Base-by-base conservation (phyloP, 1,140 invertebrate genomes). In the Trypoxylus dichotomus region DNA sequence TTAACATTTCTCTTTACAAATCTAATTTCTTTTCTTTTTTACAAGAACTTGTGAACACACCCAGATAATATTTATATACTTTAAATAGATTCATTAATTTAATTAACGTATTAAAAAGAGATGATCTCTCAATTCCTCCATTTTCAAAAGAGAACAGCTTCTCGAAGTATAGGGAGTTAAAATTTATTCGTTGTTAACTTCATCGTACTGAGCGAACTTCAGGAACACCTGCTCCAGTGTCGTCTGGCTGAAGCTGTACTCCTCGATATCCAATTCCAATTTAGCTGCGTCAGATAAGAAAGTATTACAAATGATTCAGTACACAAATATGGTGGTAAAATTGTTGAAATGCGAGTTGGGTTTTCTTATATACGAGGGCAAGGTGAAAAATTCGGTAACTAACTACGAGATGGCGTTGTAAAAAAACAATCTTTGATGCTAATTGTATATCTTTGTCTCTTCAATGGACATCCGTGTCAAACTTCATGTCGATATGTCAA, bases 151-250 rank as follows among this genome's bases (percentile, higher is more conserved):
- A 13, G 0, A 58, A 8, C 3, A 10, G 0, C 47, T 7, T 58
- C 15, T 58, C 47, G 7, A 58, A 10, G n/a, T n/a, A n/a, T n/a
- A n/a, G n/a, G n/a, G n/a, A n/a, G 7, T 11, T 68, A 1, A 21
- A 21, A 3, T 7, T 68, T 68, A 68, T 68, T 85, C 84, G 29
- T 74, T 82, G 63, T 84, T 84, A 3, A 84, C 83, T 80, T 91
- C 89, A 80, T 94, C 93, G 79, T 92, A 91, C 83, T 94, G 94
- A 75, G 94, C 94, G 85, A 95, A 95, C 85, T 95, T 93, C 58
- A 96, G 89, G 86, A 96, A 96, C 80, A 95, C 94, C 85, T 96
- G 94, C 84, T 96, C 94, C 81, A 95, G 83, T 0, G 94, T 95
- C 3, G 94, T 95, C 85, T 95, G 94, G 83, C 94, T 94, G 84